These are phyloP conservation scores for Taxidea taxus DNA, from an alignment of 2,113 vertebrate genomes.

Conservation along the genomic window DNA sequence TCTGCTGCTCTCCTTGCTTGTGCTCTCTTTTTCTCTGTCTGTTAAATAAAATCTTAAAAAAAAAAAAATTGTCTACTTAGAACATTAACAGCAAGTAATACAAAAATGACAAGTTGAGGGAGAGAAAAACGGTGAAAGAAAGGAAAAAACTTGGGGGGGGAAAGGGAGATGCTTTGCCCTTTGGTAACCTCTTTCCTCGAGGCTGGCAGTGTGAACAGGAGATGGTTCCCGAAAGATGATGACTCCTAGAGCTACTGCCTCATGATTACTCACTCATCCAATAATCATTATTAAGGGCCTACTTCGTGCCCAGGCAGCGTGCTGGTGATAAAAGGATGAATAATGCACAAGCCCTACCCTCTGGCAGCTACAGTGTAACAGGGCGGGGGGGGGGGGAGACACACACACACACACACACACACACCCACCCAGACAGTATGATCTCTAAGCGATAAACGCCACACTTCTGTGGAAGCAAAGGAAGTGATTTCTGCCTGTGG, in stretches of 20 bases:
- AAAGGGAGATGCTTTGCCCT: not conserved
- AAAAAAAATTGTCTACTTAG: not conserved
- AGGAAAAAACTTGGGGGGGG: not conserved
- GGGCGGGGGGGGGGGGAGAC: not conserved
- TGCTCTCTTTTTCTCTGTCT: not conserved
- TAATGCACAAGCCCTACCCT: not conserved
- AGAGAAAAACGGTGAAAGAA: not conserved
- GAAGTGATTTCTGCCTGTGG: not conserved
- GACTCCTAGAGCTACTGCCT: not conserved
- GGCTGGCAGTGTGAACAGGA: not conserved
- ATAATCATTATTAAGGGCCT: not conserved
- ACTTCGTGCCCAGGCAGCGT: conserved; percentile 23
- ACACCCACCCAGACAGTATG: not conserved
- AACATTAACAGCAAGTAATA: conserved; percentile 21
- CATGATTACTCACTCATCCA: conserved; percentile 34
- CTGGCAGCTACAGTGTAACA: not conserved
- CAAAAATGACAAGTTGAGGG: not conserved
- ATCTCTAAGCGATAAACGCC: not conserved
- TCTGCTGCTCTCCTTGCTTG: not conserved
- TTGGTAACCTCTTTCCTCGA: not conserved
- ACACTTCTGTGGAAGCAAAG: not conserved
- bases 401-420: not conserved
- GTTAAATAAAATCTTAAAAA: not conserved
- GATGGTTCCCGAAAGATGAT: not conserved
- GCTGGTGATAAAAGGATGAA: conserved; percentile 21